phyloP scores from a whole-genome alignment of 2,113 vertebrate genomes.

The Sorex fumeus region DNA sequence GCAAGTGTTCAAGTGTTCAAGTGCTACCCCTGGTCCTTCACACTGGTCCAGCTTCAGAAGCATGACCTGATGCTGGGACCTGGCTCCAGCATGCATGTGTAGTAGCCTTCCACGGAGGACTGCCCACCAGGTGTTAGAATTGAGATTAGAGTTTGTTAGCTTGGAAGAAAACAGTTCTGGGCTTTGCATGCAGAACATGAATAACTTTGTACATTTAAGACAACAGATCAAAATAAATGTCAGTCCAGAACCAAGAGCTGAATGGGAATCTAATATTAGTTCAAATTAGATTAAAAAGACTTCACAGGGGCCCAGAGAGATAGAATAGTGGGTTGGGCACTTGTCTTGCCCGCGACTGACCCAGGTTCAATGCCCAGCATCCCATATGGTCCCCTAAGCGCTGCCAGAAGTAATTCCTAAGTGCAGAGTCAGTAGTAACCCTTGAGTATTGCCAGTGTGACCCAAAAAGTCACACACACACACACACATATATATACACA shows the following conservation, averaged over 20 bases:
- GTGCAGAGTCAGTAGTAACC: constrained; percentile 34
- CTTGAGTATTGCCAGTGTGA: no score
- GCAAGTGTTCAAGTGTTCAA: neutral
- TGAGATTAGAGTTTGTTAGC: neutral
- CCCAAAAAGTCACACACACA: no score
- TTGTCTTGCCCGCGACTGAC: no score
- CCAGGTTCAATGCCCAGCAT: neutral
- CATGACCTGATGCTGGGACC: neutral
- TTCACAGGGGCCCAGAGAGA: neutral
- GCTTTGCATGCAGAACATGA: neutral
- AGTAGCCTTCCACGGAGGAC: neutral
- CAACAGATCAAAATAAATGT: constrained; percentile 16
- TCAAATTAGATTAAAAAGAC: constrained; percentile 27
- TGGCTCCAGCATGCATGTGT: neutral
- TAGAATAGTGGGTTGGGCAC: neutral
- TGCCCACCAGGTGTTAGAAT: neutral
- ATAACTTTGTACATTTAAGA: constrained; percentile 4
- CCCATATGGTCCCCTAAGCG: neutral
- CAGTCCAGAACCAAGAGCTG: constrained; percentile 16
- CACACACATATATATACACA: no score
- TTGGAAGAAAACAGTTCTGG: constrained; percentile 17
- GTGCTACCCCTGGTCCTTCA: neutral
- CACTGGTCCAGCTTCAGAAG: neutral
- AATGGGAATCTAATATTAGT: constrained; percentile 10
- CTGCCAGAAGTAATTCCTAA: neutral